Base-by-base conservation (phyloP, 2,888 invertebrate genomes). In the Philonicus albiceps region DNA sequence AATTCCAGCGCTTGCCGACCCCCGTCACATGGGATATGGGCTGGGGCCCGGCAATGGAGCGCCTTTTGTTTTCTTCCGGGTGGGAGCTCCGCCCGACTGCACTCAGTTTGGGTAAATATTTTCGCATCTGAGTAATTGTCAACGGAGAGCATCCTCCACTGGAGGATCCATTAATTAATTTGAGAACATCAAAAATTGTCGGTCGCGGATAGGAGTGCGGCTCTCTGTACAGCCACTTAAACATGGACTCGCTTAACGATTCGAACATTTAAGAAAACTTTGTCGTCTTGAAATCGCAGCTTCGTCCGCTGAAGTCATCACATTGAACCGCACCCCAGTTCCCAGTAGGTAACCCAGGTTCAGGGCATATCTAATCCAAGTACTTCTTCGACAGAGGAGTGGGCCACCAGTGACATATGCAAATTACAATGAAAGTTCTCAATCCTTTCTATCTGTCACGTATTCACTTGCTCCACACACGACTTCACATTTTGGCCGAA, bases 381-480 rank as follows among this genome's bases (percentile, higher is more conserved):
- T 53, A 5, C n/a, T 53, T 31, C n/a, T 27, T 3, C 37, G 2
- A 19, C 2, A 19, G 43, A 22, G 7, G 27, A 30, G 80, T 1
- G 40, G 49, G 76, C 34, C 19, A 34, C 37, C 8, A 27, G 81
- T 84, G 84, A 84, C 84, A 84, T 84, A 84, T 84, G 84, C 43
- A 84, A 84, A 84, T 84, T 84, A 73, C 84, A 84, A 73, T 73
- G 73, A 27, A 84, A 84, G 73, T 49, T 30, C 73, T 73, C 43
- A 84, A 84, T 84, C 84, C 84, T 73, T 84, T 84, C 55, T 84
- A 84, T 72, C 84, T 84, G 84, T 73, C 84, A 84, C 84, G 84
- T 84, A 73, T 84, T 84, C 84, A 84, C 84, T 84, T 84, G 72
- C 73, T 84, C 84, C 73, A 73, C 73, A 84, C 84, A 84, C 84